Conservation (phyloP, 2,113 vertebrate genomes). For the Mohoua ochrocephala region DNA sequence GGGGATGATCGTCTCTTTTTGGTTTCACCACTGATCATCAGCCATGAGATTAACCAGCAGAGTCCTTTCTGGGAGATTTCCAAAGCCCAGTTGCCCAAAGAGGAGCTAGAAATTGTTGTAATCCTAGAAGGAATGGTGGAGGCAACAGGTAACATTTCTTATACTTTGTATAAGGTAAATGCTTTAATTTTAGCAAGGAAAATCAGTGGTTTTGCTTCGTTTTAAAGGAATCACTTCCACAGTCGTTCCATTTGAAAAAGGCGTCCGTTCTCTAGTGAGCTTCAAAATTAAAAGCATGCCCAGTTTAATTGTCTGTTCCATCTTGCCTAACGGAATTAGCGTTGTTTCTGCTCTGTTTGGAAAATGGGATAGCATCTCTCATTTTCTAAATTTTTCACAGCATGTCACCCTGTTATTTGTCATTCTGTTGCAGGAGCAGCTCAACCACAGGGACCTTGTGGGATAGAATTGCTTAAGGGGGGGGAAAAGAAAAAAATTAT, state of each 20-base stretch:
- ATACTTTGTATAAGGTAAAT: slow-evolving; percentile 56
- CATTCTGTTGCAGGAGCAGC: slow-evolving; percentile 12
- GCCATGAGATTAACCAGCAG: slow-evolving; percentile 96
- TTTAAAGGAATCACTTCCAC: slow-evolving; percentile 23
- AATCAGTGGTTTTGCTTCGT: slow-evolving; percentile 27
- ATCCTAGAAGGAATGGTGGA: slow-evolving; percentile 99
- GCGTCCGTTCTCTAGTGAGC: neutral
- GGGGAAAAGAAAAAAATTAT: neutral
- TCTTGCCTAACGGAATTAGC: slow-evolving; percentile 13
- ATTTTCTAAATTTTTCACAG: slow-evolving; percentile 37
- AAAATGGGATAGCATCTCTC: neutral
- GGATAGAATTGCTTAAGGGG: slow-evolving; percentile 24
- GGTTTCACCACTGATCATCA: slow-evolving; percentile 97
- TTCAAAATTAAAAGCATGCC: slow-evolving; percentile 42
- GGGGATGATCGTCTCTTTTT: slow-evolving; percentile 97
- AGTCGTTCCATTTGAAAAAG: neutral
- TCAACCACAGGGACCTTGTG: slow-evolving; percentile 4
- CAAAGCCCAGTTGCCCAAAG: slow-evolving; percentile 87
- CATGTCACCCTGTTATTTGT: slow-evolving; percentile 27
- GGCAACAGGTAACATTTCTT: slow-evolving; percentile 88
- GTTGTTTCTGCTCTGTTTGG: slow-evolving; percentile 33
- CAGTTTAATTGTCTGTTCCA: slow-evolving; percentile 31
- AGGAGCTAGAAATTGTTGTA: slow-evolving; percentile 96
- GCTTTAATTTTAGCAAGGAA: slow-evolving; percentile 53
- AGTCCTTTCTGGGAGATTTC: slow-evolving; percentile 99